Evolutionary conservation across 2,888 invertebrate species (phyloP).

Genomic region (Agrotis ipsilon): DNA sequence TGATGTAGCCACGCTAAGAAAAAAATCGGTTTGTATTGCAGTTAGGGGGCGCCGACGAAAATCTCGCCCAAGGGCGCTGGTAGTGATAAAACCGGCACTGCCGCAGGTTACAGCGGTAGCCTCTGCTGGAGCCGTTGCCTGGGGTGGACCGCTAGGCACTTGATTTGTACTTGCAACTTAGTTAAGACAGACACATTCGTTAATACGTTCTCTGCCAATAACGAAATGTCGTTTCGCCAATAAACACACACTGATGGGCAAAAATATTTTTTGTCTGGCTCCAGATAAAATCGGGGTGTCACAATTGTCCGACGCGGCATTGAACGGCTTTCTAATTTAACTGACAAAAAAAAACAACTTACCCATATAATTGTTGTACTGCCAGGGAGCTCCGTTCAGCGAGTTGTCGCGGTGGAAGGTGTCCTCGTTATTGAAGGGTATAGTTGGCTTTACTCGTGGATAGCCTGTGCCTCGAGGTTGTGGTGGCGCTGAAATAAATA

Average conservation of each 20-base stretch:
- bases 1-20: no score
- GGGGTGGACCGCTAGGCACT: no score
- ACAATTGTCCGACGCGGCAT: not conserved
- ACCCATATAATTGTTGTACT: conserved; percentile 67
- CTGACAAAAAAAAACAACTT: not conserved
- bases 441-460: conserved; percentile 79
- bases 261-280: not conserved
- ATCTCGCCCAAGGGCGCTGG: no score
- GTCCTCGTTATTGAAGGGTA: conserved; percentile 84
- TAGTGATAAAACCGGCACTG: no score
- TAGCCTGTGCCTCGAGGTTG: conserved; percentile 74
- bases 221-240: no score
- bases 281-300: not conserved
- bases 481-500: conserved; percentile 38
- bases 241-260: conserved; percentile 9
- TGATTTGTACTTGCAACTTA: no score
- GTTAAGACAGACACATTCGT: not conserved
- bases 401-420: conserved; percentile 67
- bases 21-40: no score
- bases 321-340: not conserved
- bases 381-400: conserved; percentile 73
- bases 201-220: no score
- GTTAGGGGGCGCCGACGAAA: no score
- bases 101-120: no score
- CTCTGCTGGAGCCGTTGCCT: no score